Evolutionary conservation across 2,888 invertebrate species (phyloP), one percentile per base, ranked within the genome.

Genomic region (Gryllus longicercus): DNA sequence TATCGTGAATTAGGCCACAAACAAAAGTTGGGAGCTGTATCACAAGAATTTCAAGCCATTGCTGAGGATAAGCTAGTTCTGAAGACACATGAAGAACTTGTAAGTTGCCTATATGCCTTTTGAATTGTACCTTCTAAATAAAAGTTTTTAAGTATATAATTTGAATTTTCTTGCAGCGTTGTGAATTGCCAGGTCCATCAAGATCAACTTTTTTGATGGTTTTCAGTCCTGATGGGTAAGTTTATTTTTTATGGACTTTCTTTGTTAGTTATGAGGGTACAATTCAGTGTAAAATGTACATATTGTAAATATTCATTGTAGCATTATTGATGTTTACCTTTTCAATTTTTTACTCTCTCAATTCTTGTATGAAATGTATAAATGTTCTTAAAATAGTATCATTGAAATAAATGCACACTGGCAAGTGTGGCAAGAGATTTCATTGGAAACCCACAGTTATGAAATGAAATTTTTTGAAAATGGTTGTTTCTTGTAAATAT

Each of bases 141-240:
- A 79, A 12, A 38, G 51, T 75, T 76, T 5, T 38, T 38, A 4
- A 38, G 5, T 38, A 38, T 38, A 8, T 3, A 4, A 63, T 63
- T 14, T 63, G 2, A 63, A 63, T 63, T 83, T 83, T 84, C 84
- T 89, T 89, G 82, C 87, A 93, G 93, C 90, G 90, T 85, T 94
- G 92, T 87, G 91, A 92, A 84, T 88, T 94, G 84, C 93, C 95
- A 78, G 94, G 93, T 78, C 89, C 91, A 84, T 92, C 95, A 81
- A 90, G 93, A 85, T 93, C 95, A 78, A 95, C 95, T 80, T 95
- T 95, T 88, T 89, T 96, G 82, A 94, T 95, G 93, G 94, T 94
- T 82, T 96, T 95, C 85, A 96, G 95, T 89, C 94, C 94, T 81
- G 95, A 96, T 90, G 94, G 94, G 93, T 94, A 88, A 89, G 90